phyloP scores from a whole-genome alignment of 64 coral and sea anemone genomes.

The Orbicella faveolata region DNA sequence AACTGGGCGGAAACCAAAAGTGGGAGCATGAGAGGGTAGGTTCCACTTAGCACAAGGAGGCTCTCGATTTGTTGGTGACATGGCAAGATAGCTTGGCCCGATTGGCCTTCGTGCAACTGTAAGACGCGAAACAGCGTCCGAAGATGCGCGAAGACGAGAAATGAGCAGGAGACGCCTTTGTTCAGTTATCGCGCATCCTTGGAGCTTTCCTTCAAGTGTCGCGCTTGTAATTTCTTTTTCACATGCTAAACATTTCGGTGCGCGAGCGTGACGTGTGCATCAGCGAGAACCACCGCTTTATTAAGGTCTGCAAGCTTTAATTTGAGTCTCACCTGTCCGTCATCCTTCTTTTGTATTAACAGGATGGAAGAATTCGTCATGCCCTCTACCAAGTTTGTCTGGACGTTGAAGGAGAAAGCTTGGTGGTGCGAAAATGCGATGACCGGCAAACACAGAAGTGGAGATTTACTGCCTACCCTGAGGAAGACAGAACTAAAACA shows the following conservation, averaged over 20 bases:
- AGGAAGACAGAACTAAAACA: slow-evolving; percentile 57
- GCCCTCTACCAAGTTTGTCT: slow-evolving; percentile 80
- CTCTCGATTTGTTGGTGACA: too few species aligned
- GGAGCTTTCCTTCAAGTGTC: too few species aligned
- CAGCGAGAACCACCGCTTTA: neutral
- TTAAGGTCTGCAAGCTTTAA: neutral
- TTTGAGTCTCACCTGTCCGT: neutral
- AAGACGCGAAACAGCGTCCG: too few species aligned
- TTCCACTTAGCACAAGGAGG: too few species aligned
- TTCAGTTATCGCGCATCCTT: too few species aligned
- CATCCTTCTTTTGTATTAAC: neutral
- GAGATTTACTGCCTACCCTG: slow-evolving; percentile 80
- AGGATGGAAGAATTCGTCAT: slow-evolving; percentile 77
- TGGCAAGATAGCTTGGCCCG: too few species aligned
- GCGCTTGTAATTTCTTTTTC: too few species aligned
- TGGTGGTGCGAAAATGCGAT: slow-evolving; percentile 76
- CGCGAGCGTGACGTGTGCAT: too few species aligned
- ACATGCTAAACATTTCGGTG: too few species aligned
- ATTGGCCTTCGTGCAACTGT: too few species aligned
- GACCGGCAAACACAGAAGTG: slow-evolving; percentile 61
- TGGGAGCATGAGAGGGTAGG: slow-evolving; percentile 83
- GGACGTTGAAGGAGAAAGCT: slow-evolving; percentile 46
- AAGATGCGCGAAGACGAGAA: too few species aligned
- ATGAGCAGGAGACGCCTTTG: too few species aligned
- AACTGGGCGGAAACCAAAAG: slow-evolving; percentile 66